Evolutionary conservation across 1,140 invertebrate genomes (phyloP), one percentile per base, ranked within the genome.

Genomic region (Calliphora vicina): DNA sequence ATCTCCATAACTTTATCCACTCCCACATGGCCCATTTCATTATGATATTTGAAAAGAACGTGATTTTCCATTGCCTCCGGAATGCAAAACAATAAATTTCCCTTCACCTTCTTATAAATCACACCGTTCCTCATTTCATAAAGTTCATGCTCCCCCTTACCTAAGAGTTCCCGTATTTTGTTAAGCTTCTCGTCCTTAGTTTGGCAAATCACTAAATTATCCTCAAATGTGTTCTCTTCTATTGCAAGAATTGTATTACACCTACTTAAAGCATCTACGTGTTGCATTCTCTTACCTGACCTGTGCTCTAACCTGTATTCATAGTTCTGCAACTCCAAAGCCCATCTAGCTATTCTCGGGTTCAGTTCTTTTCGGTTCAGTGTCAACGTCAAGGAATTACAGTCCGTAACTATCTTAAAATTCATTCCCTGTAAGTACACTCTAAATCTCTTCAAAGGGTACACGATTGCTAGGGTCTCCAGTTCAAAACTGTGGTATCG

Each of bases 391-490:
- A 92, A 87, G 3, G 90, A 90, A 72, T 83, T 74, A 82, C 89
- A 91, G 82, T 90, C 91, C 0, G 87, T 91, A 8, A 90, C 84
- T 15, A 93, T 91, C 67, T 91, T 90, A 84, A 92, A 92, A 9
- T 89, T 83, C 67, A 87, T 90, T 26, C 90, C 91, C 23, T 91
- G 85, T 43, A 93, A 85, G 86, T 92, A 94, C 15, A 85, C 74
- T 81, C 85, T 84, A 82, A 90, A 90, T 67, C 86, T 86, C 61
- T 85, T 85, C 10, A 88, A 72, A 10, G 87, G 85, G 35, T 85
- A 82, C 0, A 91, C 83, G 25, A 89, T 83, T 1, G 87, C 87
- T 20, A 90, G 35, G 8, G 86, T 85, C 72, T 91, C 88, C 10
- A 91, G 78, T 80, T 91, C 90, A 83, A 87, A 91, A 82, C 83